Conservation (phyloP, 2,888 invertebrate species). For the Entomobrya multifasciata region DNA sequence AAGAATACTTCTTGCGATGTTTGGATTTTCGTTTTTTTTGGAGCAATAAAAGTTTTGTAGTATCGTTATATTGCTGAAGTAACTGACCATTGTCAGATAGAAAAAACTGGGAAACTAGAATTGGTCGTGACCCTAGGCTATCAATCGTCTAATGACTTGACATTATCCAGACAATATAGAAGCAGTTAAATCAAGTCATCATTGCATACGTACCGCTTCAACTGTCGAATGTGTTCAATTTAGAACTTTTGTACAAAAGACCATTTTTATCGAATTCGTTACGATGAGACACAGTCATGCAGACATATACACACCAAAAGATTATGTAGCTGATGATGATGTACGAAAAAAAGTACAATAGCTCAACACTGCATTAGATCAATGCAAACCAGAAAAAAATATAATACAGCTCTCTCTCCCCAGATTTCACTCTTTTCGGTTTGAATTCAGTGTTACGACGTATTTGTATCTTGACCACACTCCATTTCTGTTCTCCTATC, state of each 20-base stretch:
- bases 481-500: conserved; percentile 47
- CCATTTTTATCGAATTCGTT: conserved; percentile 11
- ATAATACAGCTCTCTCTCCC: conserved; percentile 39
- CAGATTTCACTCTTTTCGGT: neutral
- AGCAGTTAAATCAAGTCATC: conserved; percentile 71
- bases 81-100: conserved; percentile 45
- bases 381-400: conserved; percentile 31
- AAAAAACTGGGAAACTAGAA: conserved; percentile 51
- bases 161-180: conserved; percentile 68
- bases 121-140: conserved; percentile 68
- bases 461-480: conserved; percentile 57
- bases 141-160: conserved; percentile 71
- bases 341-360: conserved; percentile 35
- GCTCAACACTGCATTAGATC: neutral
- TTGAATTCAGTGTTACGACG: conserved; percentile 24
- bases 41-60: conserved; percentile 33
- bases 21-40: neutral
- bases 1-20: neutral
- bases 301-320: conserved; percentile 40
- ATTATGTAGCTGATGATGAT: conserved; percentile 34
- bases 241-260: conserved; percentile 19
- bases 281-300: too few relatives aligned
- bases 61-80: conserved; percentile 11
- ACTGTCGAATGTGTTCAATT: neutral
- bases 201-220: conserved; percentile 46